phyloP scores from a whole-genome alignment of 2,888 invertebrate species.

The Phrixothrix hirtus region DNA sequence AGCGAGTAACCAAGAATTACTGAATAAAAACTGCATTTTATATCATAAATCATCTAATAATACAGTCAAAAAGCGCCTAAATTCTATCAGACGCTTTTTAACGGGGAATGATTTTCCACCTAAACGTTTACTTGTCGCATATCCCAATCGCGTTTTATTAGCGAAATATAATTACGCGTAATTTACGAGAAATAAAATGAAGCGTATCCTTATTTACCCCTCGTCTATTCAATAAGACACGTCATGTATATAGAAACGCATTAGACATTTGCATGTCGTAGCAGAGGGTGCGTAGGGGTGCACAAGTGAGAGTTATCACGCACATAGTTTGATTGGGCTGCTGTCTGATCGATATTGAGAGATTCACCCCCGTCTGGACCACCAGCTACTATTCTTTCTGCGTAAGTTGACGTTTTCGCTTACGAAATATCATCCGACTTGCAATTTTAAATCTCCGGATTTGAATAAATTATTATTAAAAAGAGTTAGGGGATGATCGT shows the following conservation, averaged over 20 bases:
- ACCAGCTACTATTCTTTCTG: constrained; percentile 50
- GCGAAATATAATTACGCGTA: too few relatives aligned
- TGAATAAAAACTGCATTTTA: constrained; percentile 49
- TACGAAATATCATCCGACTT: constrained; percentile 18
- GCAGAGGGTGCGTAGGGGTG: constrained; percentile 18
- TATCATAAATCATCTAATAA: constrained; percentile 54
- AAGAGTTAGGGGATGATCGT: too few relatives aligned
- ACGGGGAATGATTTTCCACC: constrained; percentile 32
- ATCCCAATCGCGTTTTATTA: too few relatives aligned
- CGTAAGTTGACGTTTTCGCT: constrained; percentile 42
- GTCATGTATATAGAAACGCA: constrained; percentile 11
- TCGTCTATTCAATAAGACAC: too few relatives aligned
- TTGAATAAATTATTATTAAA: too few relatives aligned
- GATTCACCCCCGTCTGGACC: constrained; percentile 54
- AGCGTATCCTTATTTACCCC: too few relatives aligned
- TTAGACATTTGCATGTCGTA: constrained; percentile 26
- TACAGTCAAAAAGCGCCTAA: constrained; percentile 53
- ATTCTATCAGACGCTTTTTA: constrained; percentile 52
- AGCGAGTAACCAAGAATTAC: constrained; percentile 45
- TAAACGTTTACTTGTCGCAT: too few relatives aligned
- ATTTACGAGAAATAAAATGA: too few relatives aligned
- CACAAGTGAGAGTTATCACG: constrained; percentile 49
- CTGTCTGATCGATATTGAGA: constrained; percentile 56
- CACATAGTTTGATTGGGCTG: constrained; percentile 58
- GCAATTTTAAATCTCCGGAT: constrained; percentile 12